Evolutionary conservation across 2,113 vertebrate species (phyloP).

Genomic region (Anser cygnoides): DNA sequence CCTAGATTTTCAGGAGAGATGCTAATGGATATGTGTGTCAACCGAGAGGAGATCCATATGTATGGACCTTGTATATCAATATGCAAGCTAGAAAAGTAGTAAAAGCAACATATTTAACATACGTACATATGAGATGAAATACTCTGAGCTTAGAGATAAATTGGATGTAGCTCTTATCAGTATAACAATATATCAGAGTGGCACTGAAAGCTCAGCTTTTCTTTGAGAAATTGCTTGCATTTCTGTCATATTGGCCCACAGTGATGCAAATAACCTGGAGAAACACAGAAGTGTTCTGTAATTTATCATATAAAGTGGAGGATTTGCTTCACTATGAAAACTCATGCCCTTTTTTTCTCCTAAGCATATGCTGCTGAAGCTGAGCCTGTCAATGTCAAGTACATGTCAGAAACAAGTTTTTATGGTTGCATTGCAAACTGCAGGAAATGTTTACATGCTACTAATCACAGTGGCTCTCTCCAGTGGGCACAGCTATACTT

Average conservation of each 20-base stretch:
- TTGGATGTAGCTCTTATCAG: background rate
- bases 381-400: background rate
- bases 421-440: background rate
- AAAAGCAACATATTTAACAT: background rate
- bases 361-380: background rate
- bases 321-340: background rate
- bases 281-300: background rate
- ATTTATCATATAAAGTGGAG: background rate
- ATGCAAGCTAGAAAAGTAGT: background rate
- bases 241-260: background rate
- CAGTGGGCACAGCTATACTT: background rate
- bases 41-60: background rate
- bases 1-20: background rate
- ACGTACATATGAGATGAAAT: background rate
- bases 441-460: background rate
- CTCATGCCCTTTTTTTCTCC: background rate
- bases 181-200: background rate
- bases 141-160: no score
- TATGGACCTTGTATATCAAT: background rate
- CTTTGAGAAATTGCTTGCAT: background rate
- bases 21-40: background rate
- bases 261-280: background rate
- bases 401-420: background rate
- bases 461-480: accelerated
- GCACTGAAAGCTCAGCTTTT: background rate